Evolutionary conservation across 2,113 vertebrate genomes (phyloP).

Genomic region (Hemiprocne comata): DNA sequence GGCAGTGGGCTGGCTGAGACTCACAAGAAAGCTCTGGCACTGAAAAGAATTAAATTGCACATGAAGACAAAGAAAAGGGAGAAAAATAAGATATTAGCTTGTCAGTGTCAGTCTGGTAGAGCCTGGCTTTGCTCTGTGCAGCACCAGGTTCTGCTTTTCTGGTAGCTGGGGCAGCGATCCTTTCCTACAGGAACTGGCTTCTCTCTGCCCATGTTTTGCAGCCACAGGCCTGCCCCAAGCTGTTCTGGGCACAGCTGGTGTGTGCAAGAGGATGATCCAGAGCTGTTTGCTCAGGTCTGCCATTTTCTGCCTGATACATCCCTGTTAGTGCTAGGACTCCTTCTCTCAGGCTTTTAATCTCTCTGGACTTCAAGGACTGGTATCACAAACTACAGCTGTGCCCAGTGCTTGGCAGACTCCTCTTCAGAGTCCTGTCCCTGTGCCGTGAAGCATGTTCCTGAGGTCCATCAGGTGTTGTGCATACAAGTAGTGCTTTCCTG

Average conservation of each 20-base stretch:
- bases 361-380: background rate
- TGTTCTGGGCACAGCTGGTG: background rate
- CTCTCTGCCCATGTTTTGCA: background rate
- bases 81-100: background rate
- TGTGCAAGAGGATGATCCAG: background rate
- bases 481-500: background rate
- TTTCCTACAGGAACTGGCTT: background rate
- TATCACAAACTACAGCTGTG: background rate
- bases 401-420: accelerated
- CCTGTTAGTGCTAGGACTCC: background rate
- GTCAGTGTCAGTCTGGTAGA: background rate
- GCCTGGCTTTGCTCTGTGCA: background rate
- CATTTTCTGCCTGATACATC: accelerated
- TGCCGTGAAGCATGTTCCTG: background rate
- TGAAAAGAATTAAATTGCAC: slow-evolving; percentile 44
- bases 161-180: background rate
- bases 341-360: background rate
- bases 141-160: background rate
- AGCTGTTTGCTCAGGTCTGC: background rate
- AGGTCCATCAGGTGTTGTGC: background rate
- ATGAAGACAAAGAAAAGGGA: background rate
- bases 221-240: background rate
- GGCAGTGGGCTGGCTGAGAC: background rate
- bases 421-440: too few species aligned
- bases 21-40: slow-evolving; percentile 18